These are phyloP conservation scores for Anadara kagoshimensis DNA, from an alignment of 1,140 invertebrate genomes.

Conservation along the genomic window DNA sequence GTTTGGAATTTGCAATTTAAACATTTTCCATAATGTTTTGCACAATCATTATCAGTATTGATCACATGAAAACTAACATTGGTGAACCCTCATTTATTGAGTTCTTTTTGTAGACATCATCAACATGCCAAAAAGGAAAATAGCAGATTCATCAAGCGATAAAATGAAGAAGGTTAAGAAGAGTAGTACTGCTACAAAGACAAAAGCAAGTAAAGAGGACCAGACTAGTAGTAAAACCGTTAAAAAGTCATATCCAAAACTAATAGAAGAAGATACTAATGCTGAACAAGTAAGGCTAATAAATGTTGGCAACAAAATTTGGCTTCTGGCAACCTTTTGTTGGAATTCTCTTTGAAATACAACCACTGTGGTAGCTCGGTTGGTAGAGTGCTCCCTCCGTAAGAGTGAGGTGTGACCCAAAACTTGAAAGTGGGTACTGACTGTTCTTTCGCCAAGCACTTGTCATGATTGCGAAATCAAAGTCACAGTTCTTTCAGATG, in stretches of 20 bases:
- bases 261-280: constrained; percentile 24
- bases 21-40: neutral
- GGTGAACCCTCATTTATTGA: neutral
- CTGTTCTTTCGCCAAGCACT: too few relatives aligned
- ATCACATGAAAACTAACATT: neutral
- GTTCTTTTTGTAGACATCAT: neutral
- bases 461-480: too few relatives aligned
- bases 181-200: neutral
- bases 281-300: constrained; percentile 15
- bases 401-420: too few relatives aligned
- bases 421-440: too few relatives aligned
- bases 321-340: too few relatives aligned
- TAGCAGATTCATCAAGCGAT: neutral
- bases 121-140: constrained; percentile 6
- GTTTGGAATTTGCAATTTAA: too few relatives aligned
- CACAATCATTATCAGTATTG: too few relatives aligned
- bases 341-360: too few relatives aligned
- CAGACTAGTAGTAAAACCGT: neutral
- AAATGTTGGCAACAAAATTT: too few relatives aligned
- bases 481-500: too few relatives aligned
- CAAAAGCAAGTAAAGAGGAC: neutral
- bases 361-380: too few relatives aligned
- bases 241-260: constrained; percentile 28
- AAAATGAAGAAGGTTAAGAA: neutral
- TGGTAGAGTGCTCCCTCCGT: too few relatives aligned